Base-by-base conservation (phyloP, 2,797 vertebrate genomes). In the Pangasius macronema region DNA sequence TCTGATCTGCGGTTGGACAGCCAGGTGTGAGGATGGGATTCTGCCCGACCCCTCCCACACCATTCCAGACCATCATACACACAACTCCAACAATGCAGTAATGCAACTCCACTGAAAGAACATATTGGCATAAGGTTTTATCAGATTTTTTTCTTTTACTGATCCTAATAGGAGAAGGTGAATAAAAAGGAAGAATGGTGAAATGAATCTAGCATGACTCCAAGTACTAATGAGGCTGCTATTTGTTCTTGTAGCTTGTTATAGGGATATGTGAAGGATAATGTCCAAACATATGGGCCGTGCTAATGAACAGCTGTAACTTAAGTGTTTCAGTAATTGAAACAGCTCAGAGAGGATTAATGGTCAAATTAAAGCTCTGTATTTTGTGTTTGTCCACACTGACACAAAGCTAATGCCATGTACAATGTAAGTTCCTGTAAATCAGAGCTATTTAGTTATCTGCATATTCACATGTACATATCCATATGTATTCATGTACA, bases 201-300 rank as follows among this genome's bases (percentile, higher is more conserved):
- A 91, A 90, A 89, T 3, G 9, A 84, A 80, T 72, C 59, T 87
- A 82, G 87, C 86, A 79, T 77, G 63, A 67, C 77, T 89, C 88
- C 91, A 90, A 87, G 57, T 79, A 68, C 89, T 91, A 92, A 92
- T 89, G 90, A 92, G 88, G 87, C 87, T 80, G 82, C 72, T 1
- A 90, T 89, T 92, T 89, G 87, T 90, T 88, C 89, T 89, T 81
- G 87, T 86, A 88, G 75, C 85, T 83, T 87, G 88, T 86, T 86
- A 82, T 57, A 85, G 77, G 39, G 83, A 73, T 91, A 84, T 86
- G 80, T 83, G 85, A n/a, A 89, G 82, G 79, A 89, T 89, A 88
- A 86, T 88, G 86, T 89, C 87, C 89, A 91, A 89, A 87, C 86
- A 86, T 88, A 83, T 86, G 77, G 89, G 68, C 49, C 5, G 36